These are phyloP conservation scores for Ceyx melanurus DNA, from an alignment of 2,113 vertebrate genomes.

Conservation along the genomic window DNA sequence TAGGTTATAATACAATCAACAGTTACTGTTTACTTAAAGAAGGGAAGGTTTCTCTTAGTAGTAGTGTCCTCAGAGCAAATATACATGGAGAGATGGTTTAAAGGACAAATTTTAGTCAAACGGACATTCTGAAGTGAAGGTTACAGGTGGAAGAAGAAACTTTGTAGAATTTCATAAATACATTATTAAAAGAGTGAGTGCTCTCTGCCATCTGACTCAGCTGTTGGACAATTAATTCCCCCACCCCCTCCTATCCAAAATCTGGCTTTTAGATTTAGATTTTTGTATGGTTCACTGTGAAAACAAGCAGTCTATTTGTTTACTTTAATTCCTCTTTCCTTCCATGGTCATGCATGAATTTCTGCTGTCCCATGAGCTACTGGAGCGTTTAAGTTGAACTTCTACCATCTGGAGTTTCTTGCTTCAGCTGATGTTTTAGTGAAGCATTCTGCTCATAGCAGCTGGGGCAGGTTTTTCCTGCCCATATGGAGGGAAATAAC, in stretches of 20 bases:
- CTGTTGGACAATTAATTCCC: not conserved
- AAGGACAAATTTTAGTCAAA: not conserved
- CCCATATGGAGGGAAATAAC: not conserved
- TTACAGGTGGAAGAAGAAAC: not conserved
- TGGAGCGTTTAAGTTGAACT: not conserved
- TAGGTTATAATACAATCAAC: not conserved
- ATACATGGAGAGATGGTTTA: not conserved
- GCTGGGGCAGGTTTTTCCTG: not conserved
- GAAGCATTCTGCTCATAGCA: not conserved
- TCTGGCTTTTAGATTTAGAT: not conserved
- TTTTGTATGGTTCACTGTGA: not conserved
- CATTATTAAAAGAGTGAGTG: not conserved
- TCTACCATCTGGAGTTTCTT: not conserved
- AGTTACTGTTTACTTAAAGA: not conserved
- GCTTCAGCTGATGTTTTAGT: conserved; percentile 1
- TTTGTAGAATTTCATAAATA: not conserved
- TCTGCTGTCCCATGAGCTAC: not conserved
- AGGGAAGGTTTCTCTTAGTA: not conserved
- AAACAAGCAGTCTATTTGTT: not conserved
- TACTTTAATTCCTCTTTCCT: not conserved
- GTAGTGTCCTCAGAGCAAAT: not conserved
- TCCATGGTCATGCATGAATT: not conserved
- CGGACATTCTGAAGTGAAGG: not conserved
- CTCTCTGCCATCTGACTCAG: not conserved
- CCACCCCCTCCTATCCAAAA: not conserved